Base-by-base conservation (phyloP, 2,888 invertebrate species). In the Thalpophila matura region DNA sequence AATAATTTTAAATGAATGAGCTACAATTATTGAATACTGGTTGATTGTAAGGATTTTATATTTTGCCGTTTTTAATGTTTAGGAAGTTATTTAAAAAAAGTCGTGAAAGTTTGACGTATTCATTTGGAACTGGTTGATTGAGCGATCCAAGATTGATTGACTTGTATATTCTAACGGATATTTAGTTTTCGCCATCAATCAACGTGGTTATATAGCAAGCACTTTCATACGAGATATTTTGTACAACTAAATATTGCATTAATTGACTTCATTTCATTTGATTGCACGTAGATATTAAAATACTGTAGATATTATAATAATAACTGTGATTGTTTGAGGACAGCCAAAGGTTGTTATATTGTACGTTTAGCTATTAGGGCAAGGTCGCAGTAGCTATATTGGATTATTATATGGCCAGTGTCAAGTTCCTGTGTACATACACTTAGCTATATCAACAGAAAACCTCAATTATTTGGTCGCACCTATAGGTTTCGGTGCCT, bases 311-410 rank as follows among this genome's bases (percentile, higher is more conserved):
- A n/a, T 33, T 33, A n/a, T 33, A 6, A 24, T 24, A n/a, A 33
- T n/a, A 5, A 5, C n/a, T n/a, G 5, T n/a, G 5, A 33, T 33
- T 33, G n/a, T n/a, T 33, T 1, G n/a, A 12, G 31, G 31, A 33
- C 31, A n/a, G 31, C n/a, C 14, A 5, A 33, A n/a, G 31, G 37
- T 65, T 2, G 53, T 37, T 37, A 37, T 53, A 3, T 37, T 14
- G 24, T n/a, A n/a, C n/a, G n/a, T n/a, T n/a, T n/a, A 42, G 18
- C 5, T 18, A 14, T 24, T 57, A 42, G 42, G 9, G 7, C 68
- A 61, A 68, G 61, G 59, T 68, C 42, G 16, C 12, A 1, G 9
- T 33, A 42, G 9, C 22, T 27, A 27, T 61, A 31, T 31, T 40
- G 20, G 9, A 18, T 27, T 7, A 14, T 29, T 22, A 27, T n/a